Evolutionary conservation across 2,113 vertebrate genomes (phyloP), one percentile per base, ranked within the genome.

Genomic region (Thunnus thynnus): DNA sequence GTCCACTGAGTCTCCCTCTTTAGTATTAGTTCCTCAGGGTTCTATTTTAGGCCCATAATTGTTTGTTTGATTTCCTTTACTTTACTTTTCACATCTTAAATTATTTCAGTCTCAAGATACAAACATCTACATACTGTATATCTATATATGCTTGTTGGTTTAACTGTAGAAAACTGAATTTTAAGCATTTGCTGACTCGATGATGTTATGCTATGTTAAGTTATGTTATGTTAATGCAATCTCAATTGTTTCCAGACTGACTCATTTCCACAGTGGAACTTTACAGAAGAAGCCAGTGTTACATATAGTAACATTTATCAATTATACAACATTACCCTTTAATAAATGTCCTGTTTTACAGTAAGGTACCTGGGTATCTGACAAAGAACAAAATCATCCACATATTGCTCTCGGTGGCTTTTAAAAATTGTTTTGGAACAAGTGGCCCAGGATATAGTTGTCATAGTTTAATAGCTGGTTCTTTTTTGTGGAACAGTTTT

Each of bases 401-500:
- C 4, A 13, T 20, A 3, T 27, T 20, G 41, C 32, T 25, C 16
- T 18, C 7, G 25, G 47, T 13, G 27, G 48, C 41, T 55, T 65
- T 30, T 32, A 12, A 36, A 66, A 22, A 5, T 17, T 22, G 9
- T 44, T 13, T 46, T 22, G n/a, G 27, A 27, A 18, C 51, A 44
- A n/a, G 20, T 48, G 22, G 30, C 20, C 36, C 4, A 2, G 12
- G 6, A 65, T 70, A 20, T 4, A 74, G 51, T 22, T 48, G 54
- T 74, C 36, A 17, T 60, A 58, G 7, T 27, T 20, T 52, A 50
- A 68, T 50, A 62, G 27, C 48, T 61, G 65, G 64, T 63, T 65
- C 44, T 32, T 51, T 69, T 76, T 55, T n/a, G 60, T 58, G 4
- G 25, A 50, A 27, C 50, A 32, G 17, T 76, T 73, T 73, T 4